A percentile compares a stretch with the other conserved stretches of the same genome.
phyloP scores from a whole-genome alignment of 2,113 vertebrate genomes.

The Tyrannus savana region DNA sequence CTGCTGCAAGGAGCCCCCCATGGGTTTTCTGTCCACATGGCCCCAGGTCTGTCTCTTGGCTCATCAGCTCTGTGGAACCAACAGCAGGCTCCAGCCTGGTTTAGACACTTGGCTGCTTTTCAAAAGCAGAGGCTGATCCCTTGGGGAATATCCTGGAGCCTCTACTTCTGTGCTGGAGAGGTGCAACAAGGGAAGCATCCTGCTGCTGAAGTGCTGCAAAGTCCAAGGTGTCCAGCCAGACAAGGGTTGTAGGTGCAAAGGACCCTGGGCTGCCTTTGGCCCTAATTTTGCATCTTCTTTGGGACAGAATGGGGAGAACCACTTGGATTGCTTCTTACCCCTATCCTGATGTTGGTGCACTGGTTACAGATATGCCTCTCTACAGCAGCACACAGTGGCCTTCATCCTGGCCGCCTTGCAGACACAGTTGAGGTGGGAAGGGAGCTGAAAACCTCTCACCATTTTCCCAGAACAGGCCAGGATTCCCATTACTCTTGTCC shows the following conservation, averaged over 20 bases:
- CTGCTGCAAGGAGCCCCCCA: rapidly evolving
- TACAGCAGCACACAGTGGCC: not conserved
- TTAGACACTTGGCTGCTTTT: not conserved
- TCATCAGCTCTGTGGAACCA: not conserved
- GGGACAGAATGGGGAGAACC: not conserved
- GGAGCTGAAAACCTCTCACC: not conserved
- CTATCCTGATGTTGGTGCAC: not conserved
- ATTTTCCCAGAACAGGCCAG: rapidly evolving
- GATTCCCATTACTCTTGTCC: not conserved
- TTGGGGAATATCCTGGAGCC: not conserved
- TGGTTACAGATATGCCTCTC: not conserved
- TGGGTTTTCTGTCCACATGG: rapidly evolving
- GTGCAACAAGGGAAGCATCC: not conserved
- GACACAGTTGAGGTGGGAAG: rapidly evolving
- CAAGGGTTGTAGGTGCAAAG: not conserved
- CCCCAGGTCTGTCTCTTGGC: not conserved
- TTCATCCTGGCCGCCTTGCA: not conserved
- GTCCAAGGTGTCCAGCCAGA: too few species aligned
- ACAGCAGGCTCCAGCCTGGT: not conserved
- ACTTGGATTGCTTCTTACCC: not conserved
- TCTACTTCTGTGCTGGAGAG: not conserved
- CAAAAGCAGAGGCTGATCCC: not conserved
- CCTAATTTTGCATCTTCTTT: not conserved
- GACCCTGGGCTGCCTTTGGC: not conserved
- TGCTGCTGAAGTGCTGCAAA: not conserved